Percentiles rank a stretch among this genome's conserved stretches.
These are phyloP conservation scores for Tragelaphus eurycerus DNA, from an alignment of 2,797 vertebrate genomes.

Conservation along the genomic window DNA sequence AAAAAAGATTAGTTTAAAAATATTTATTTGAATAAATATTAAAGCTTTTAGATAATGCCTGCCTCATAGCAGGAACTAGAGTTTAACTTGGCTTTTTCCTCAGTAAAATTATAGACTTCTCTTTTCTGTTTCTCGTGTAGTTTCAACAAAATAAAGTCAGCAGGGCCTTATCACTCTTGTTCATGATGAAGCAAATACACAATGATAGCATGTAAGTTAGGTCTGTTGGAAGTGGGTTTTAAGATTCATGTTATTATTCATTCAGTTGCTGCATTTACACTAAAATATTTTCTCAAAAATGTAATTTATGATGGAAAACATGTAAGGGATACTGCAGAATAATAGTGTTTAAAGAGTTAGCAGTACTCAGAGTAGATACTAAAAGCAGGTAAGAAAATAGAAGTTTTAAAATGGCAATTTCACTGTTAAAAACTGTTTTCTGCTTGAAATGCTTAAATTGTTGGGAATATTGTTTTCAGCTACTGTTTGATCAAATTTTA, in stretches of 20 bases:
- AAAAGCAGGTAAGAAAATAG: background rate
- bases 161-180: background rate
- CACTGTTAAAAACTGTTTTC: background rate
- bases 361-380: background rate
- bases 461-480: conserved; percentile 4
- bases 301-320: background rate
- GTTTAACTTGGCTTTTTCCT: background rate
- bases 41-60: conserved; percentile 6
- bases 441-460: background rate
- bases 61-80: background rate
- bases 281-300: background rate
- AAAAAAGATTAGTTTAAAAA: background rate
- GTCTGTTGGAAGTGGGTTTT: conserved; percentile 7
- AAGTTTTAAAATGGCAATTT: background rate
- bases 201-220: background rate
- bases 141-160: background rate
- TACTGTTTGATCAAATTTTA: conserved; percentile 17
- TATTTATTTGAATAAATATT: background rate
- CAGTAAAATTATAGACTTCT: background rate
- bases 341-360: background rate
- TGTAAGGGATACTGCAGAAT: background rate
- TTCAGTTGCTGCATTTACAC: background rate
- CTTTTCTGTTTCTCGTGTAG: background rate
- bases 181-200: background rate
- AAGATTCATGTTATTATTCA: background rate